These are phyloP conservation scores for Hirundo rustica DNA, from an alignment of 2,797 vertebrate genomes.

Conservation along the genomic window DNA sequence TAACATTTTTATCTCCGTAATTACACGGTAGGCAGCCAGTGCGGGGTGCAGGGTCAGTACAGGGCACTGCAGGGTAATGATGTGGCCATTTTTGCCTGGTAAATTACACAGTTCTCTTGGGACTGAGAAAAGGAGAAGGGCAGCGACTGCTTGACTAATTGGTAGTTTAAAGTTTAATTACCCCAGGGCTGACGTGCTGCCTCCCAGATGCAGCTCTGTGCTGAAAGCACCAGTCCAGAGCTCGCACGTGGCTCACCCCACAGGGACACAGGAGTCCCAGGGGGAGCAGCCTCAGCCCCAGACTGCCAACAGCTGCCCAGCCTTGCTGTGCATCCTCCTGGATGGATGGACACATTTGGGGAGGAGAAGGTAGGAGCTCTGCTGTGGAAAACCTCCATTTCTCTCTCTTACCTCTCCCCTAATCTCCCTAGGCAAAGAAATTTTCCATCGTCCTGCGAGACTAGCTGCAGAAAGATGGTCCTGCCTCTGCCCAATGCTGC, in stretches of 20 bases:
- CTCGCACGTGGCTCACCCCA: fast-evolving
- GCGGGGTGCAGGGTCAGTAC: constrained; percentile 31
- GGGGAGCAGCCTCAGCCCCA: neutral
- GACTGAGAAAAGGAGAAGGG: constrained; percentile 46
- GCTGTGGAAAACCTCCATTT: neutral
- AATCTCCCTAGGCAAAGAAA: neutral
- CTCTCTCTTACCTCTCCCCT: neutral
- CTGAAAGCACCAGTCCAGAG: neutral
- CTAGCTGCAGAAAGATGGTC: neutral
- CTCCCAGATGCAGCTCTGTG: neutral
- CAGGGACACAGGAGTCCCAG: fast-evolving
- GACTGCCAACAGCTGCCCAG: neutral
- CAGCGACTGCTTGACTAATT: constrained; percentile 74
- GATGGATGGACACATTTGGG: fast-evolving
- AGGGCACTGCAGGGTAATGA: constrained; percentile 64
- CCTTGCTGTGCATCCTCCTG: neutral
- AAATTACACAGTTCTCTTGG: constrained; percentile 68
- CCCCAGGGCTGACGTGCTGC: neutral
- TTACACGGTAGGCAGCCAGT: constrained; percentile 32
- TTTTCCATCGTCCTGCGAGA: neutral
- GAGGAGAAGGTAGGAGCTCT: neutral
- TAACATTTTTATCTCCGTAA: constrained; percentile 61
- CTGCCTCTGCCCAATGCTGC: neutral
- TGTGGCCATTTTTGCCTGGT: constrained; percentile 65
- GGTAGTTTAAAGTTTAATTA: constrained; percentile 77